Conservation (phyloP, 1,140 invertebrate species). For the Dinothrombium tinctorium region DNA sequence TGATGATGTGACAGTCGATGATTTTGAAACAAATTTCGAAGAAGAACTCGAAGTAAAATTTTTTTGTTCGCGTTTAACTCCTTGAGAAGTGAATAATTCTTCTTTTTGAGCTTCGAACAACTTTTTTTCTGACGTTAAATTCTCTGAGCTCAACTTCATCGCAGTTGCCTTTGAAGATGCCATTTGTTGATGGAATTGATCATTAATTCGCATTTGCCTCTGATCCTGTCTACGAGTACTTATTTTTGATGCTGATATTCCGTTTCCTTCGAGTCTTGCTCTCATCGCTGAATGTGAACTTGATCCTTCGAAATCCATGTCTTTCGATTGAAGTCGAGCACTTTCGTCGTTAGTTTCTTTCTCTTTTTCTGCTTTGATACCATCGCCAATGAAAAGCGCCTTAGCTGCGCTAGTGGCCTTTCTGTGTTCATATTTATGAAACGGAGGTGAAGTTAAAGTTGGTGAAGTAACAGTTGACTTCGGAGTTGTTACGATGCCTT, state of each 20-base stretch:
- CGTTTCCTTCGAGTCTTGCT: constrained; percentile 41
- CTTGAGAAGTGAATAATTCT: constrained; percentile 1
- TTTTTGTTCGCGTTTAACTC: background rate
- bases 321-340: constrained; percentile 47
- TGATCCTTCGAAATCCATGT: constrained; percentile 50
- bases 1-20: background rate
- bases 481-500: no score
- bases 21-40: background rate
- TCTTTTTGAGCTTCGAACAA: no score
- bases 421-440: constrained; percentile 6
- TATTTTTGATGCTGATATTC: constrained; percentile 45
- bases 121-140: no score
- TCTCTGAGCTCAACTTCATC: no score
- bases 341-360: constrained; percentile 48
- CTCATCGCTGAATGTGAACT: constrained; percentile 29
- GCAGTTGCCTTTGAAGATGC: no score
- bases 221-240: constrained; percentile 30
- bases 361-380: constrained; percentile 45
- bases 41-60: background rate
- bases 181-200: no score
- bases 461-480: no score
- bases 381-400: constrained; percentile 37
- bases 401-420: constrained; percentile 5
- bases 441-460: no score
- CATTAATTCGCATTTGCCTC: no score